phyloP scores from a whole-genome alignment of 2,113 vertebrate genomes.

The Natator depressus region DNA sequence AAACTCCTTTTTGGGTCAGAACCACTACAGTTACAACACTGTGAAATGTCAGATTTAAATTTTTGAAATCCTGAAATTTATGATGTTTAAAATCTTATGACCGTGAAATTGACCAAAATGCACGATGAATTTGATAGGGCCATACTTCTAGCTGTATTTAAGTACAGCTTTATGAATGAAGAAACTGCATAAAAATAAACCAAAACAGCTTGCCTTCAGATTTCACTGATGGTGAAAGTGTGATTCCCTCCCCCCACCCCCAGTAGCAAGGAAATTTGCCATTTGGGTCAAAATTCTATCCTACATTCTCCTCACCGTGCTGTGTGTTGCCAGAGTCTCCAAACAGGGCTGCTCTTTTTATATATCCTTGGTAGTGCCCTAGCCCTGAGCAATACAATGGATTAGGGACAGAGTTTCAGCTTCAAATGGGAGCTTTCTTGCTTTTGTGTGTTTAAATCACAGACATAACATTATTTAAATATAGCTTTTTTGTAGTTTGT shows the following conservation, averaged over 20 bases:
- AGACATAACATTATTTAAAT: not conserved
- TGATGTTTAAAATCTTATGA: no score
- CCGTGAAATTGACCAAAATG: no score
- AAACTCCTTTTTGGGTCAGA: no score
- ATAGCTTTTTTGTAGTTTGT: conserved; percentile 38
- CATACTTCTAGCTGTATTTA: conserved; percentile 3
- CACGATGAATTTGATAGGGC: no score
- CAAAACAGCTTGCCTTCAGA: not conserved
- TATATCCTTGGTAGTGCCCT: not conserved
- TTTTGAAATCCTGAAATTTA: no score
- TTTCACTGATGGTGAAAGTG: not conserved
- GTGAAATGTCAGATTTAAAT: no score
- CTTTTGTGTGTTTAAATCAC: not conserved
- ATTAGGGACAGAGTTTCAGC: not conserved
- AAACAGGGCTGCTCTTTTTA: not conserved
- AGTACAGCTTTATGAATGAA: conserved; percentile 4
- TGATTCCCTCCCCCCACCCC: not conserved
- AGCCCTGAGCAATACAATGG: not conserved
- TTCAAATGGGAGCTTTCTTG: not conserved
- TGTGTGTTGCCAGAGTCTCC: not conserved
- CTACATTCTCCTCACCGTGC: not conserved
- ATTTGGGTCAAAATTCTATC: not conserved
- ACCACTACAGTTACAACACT: no score
- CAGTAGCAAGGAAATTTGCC: not conserved
- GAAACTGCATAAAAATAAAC: conserved; percentile 35